Base-by-base conservation (phyloP, 53 echinoderm and acorn worm species). In the Henricia sp. region DNA sequence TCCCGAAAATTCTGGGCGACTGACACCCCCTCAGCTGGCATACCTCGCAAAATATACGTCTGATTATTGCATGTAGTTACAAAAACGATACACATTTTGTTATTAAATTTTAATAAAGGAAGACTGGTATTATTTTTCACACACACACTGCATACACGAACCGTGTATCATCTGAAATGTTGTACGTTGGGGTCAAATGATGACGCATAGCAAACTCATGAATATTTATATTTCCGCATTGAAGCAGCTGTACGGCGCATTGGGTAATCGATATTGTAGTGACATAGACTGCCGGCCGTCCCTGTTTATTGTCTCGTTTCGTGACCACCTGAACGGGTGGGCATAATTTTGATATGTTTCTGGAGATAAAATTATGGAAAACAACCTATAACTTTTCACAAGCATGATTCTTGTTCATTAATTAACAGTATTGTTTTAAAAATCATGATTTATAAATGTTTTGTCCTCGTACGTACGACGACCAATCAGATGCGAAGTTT, bases 131-230 rank as follows among this genome's bases (percentile, higher is more conserved):
- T 13, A 6, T 6, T 30, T 29, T 34, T 32, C 62, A 29, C 62
- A 60, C 62, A 10, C 1, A 9, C 13, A 44, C 44, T 44, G 13
- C 44, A n/a, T 44, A 13, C 44, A 44, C 13, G 6, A 44, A 44
- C 44, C 9, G 30, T 60, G 6, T 12, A 19, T n/a, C n/a, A 56
- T 3, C n/a, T 56, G n/a, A 28, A 5, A 58, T 58, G 24, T 42
- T 6, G 3, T 67, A 40, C 39, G 39, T 38, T 46, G 43, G 48
- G 74, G 80, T 80, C 80, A 80, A 63, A 39, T 12, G 80, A 80
- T 80, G 80, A 80, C 80, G 80, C 63, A 72, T 36, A 12, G 21
- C 11, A 27, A 37, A 8, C 46, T 80, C 80, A 80, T 80, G 80
- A 63, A 80, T 80, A 80, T 80, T 33, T 3, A 80, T 48, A 21